Evolutionary conservation across 2,113 vertebrate species (phyloP).

Genomic region (Pluvialis apricaria): DNA sequence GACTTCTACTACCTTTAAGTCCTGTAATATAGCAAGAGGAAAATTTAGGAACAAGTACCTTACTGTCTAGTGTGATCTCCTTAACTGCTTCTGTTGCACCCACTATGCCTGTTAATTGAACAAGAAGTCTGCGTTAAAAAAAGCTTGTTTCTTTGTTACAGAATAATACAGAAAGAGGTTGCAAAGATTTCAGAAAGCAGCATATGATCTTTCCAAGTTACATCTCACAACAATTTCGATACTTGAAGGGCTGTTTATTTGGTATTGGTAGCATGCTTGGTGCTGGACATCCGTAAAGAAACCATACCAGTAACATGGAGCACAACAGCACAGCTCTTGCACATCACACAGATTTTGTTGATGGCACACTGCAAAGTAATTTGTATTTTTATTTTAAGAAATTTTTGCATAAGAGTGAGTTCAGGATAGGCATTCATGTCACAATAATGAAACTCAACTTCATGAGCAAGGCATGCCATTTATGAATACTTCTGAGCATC

Average conservation of each 20-base stretch:
- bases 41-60: conserved; percentile 74
- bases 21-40: background rate
- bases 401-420: background rate
- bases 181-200: background rate
- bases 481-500: background rate
- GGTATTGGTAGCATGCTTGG: background rate
- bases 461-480: background rate
- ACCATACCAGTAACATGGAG: background rate
- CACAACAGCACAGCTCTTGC: background rate
- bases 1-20: background rate
- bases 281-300: background rate
- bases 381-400: background rate
- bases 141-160: background rate
- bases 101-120: conserved; percentile 75
- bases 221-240: background rate
- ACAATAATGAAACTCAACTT: background rate
- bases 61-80: conserved; percentile 93
- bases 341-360: background rate
- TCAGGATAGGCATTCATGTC: background rate
- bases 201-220: background rate
- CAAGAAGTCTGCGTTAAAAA: background rate
- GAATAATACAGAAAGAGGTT: background rate
- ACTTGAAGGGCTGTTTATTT: background rate
- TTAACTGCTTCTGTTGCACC: conserved; percentile 86
- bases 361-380: background rate